Percentiles rank a stretch among this genome's conserved stretches.
Conservation (phyloP, 2,797 vertebrate genomes). For the Sebastolobus alascanus region DNA sequence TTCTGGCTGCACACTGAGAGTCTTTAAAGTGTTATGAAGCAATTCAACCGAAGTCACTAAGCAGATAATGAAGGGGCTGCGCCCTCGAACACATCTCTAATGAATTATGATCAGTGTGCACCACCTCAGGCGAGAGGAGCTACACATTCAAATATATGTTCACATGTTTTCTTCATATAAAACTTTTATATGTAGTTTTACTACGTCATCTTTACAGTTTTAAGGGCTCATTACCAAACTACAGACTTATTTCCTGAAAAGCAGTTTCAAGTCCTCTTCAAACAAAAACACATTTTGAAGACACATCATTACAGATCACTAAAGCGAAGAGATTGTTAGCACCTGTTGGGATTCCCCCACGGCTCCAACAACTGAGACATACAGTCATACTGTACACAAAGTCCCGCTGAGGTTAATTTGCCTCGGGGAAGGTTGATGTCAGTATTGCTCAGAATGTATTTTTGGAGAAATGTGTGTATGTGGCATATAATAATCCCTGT, state of each 20-base stretch:
- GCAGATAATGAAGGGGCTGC: background rate
- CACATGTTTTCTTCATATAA: background rate
- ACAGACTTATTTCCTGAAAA: background rate
- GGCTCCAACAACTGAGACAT: background rate
- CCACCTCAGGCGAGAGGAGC: constrained; percentile 8
- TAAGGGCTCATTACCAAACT: background rate
- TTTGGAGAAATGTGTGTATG: constrained; percentile 28
- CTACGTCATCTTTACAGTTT: background rate
- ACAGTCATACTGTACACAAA: background rate
- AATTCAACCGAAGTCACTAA: background rate
- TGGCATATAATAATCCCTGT: constrained; percentile 34
- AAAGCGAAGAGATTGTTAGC: background rate
- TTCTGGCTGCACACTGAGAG: background rate
- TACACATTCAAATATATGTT: background rate
- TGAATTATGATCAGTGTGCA: background rate
- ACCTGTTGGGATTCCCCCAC: constrained; percentile 1
- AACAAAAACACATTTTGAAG: background rate
- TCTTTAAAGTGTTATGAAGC: background rate
- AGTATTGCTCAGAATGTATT: constrained; percentile 55
- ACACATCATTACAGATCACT: background rate
- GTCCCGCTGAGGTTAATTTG: constrained; percentile 16
- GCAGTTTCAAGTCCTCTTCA: background rate
- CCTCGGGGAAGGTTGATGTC: constrained; percentile 36
- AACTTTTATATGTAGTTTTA: background rate
- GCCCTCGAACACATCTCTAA: background rate